Base-by-base conservation (phyloP, 2,888 invertebrate species). In the Cryptocheilus praepositus region DNA sequence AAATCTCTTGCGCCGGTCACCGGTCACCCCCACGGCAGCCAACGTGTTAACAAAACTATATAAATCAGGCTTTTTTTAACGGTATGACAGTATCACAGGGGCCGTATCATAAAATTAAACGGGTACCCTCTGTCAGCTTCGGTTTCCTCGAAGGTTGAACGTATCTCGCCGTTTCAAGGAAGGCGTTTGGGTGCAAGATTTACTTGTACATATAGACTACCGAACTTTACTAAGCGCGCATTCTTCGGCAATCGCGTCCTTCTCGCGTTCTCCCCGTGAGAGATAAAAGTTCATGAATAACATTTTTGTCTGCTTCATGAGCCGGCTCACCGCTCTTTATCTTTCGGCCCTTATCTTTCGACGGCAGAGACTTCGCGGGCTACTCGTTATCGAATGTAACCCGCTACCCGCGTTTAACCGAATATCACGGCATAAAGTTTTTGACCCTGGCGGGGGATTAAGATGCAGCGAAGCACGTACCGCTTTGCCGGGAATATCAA, bases 251-350 rank as follows among this genome's bases (percentile, higher is more conserved):
- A 59, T 64, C 56, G 54, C 59, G 15, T 53, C 19, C 49, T 46
- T 58, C 54, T 64, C 62, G 36, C 55, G n/a, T 57, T 28, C 18
- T 18, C 56, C 21, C 56, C 49, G 18, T 67, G 54, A 21, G 46
- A 65, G 79, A 81, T 80, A 79, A 81, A 73, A 28, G n/a, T 21
- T 18, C 63, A 61, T 80, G 80, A 81, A 81, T 81, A 77, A 65
- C 58, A 76, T 70, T 81, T 81, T 79, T 81, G 71, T 81, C 68
- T 62, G 43, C 46, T 71, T 64, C 76, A 74, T 66, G 74, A 62
- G 53, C 45, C 73, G 69, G 55, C 70, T 75, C 77, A 75, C 53
- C 54, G 54, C 46, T 15, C 49, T 59, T 74, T 74, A 73, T 77
- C 75, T 75, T 52, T 52, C 21, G 19, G 15, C 51, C 44, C 43